phyloP scores from a whole-genome alignment of 1,140 invertebrate species.

The Pseudobourletiella spinata region DNA sequence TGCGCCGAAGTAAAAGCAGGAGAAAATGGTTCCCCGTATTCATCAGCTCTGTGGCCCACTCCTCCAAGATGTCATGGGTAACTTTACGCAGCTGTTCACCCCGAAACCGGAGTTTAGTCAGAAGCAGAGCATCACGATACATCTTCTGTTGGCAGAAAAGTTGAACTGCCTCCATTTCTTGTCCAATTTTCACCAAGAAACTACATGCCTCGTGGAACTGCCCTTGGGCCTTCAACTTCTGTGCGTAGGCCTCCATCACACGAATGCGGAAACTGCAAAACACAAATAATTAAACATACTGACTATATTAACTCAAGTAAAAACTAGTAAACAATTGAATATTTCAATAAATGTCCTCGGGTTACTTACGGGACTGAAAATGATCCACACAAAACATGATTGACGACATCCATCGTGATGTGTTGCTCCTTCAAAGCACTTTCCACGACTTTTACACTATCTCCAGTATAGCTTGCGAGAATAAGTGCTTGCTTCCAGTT shows the following conservation, averaged over 20 bases:
- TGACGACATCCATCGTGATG: not conserved
- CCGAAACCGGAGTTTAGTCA: conserved; percentile 2
- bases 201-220: conserved; percentile 11
- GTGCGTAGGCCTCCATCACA: conserved; percentile 2
- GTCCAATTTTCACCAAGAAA: conserved; percentile 4
- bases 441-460: not conserved
- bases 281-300: not conserved
- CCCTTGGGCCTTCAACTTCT: conserved; percentile 8
- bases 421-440: not conserved
- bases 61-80: not conserved
- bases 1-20: conserved; percentile 3
- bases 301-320: not conserved
- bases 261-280: not conserved
- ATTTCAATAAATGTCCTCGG: not conserved
- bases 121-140: conserved; percentile 23
- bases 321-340: not conserved
- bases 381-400: not conserved
- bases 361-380: not conserved
- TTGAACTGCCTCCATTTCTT: conserved; percentile 13
- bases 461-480: not conserved
- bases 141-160: conserved; percentile 10
- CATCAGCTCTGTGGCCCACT: conserved; percentile 15
- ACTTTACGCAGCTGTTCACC: not conserved
- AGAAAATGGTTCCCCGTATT: conserved; percentile 15
- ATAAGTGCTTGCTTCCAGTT: not conserved